These are phyloP conservation scores for Mamestra configurata DNA, from an alignment of 1,140 invertebrate species.

Conservation along the genomic window DNA sequence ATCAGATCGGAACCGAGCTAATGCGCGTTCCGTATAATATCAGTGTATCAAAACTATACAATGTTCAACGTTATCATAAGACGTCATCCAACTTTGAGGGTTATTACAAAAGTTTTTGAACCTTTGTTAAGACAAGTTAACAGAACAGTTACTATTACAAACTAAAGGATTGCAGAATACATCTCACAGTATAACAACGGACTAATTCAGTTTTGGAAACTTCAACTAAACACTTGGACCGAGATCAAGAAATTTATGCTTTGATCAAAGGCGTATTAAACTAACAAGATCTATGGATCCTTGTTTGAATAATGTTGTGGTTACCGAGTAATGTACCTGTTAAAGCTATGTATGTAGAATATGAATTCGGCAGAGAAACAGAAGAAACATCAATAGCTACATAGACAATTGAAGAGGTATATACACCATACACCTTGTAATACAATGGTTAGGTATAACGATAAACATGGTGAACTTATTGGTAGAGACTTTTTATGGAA, in stretches of 20 bases:
- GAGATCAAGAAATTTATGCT: slow-evolving; percentile 29
- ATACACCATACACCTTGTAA: too few relatives aligned
- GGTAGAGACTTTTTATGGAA: too few relatives aligned
- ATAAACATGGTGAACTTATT: too few relatives aligned
- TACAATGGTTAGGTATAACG: too few relatives aligned
- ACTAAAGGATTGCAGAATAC: slow-evolving; percentile 22
- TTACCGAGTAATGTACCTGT: too few relatives aligned
- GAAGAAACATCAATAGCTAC: too few relatives aligned
- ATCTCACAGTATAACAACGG: slow-evolving; percentile 1
- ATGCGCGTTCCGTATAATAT: background rate
- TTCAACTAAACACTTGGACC: slow-evolving; percentile 27
- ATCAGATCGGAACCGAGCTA: background rate
- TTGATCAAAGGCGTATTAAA: slow-evolving; percentile 35
- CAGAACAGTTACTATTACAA: slow-evolving; percentile 10
- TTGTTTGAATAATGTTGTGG: slow-evolving; percentile 12
- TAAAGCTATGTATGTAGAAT: too few relatives aligned
- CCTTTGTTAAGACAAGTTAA: slow-evolving; percentile 5
- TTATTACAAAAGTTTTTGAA: slow-evolving; percentile 18
- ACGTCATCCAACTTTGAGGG: slow-evolving; percentile 7
- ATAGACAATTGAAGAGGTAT: too few relatives aligned
- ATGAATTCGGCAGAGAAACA: too few relatives aligned
- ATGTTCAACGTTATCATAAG: slow-evolving; percentile 1
- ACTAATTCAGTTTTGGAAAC: slow-evolving; percentile 29
- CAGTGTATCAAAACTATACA: background rate
- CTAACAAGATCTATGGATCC: slow-evolving; percentile 24